Percentiles rank a stretch among this genome's conserved stretches.
Evolutionary conservation across 2,797 vertebrate species (phyloP).

Genomic region (Peromyscus eremicus): DNA sequence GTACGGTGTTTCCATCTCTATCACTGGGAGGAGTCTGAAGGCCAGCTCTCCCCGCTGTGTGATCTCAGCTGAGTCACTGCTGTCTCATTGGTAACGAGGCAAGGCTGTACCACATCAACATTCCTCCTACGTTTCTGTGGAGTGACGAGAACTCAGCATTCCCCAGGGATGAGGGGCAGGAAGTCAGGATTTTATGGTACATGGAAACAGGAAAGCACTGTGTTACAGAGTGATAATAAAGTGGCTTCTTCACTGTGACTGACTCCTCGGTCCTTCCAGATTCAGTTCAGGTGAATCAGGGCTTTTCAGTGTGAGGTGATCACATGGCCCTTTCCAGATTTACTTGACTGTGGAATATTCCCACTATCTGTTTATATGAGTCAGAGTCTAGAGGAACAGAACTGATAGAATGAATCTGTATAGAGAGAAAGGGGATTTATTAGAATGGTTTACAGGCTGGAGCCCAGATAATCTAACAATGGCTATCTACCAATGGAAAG

Average conservation of each 20-base stretch:
- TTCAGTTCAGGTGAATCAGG: background rate
- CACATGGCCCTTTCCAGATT: background rate
- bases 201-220: background rate
- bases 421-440: background rate
- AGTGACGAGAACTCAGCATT: background rate
- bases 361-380: background rate
- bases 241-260: background rate
- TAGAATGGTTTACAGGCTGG: no score
- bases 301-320: background rate
- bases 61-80: background rate
- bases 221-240: background rate
- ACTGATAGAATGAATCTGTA: background rate
- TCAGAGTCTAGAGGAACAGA: background rate
- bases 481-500: background rate
- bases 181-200: background rate
- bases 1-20: background rate
- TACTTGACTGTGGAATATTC: background rate
- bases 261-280: background rate
- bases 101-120: background rate
- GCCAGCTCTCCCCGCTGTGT: background rate
- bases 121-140: background rate
- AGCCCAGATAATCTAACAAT: background rate
- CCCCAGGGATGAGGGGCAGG: background rate
- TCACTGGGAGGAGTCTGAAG: background rate
- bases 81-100: background rate